Base-by-base conservation (phyloP, 2,113 vertebrate species). In the Spermophilus dauricus region DNA sequence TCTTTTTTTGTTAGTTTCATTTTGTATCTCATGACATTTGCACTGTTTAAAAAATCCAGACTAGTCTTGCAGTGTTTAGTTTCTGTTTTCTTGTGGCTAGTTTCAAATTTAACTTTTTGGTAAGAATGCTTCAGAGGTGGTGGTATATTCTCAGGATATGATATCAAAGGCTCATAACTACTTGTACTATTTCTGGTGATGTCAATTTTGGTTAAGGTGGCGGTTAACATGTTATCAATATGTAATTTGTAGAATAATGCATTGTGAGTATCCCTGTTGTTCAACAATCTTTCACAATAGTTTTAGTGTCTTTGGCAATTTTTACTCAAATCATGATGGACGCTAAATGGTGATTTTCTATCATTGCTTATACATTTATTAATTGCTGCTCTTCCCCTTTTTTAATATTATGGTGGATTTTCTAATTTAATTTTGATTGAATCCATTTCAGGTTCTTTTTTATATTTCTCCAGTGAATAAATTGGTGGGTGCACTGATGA, bases 381-480 rank as follows among this genome's bases (percentile, higher is more conserved):
- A 93, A 39, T 34, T 86, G 6, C 58, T 77, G 82, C 0, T 63
- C 42, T 94, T 96, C 13, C 78, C 13, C 8, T 9, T 73, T 87
- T 37, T 34, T 70, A 37, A 24, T 80, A 37, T 67, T 39, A 77
- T 48, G 22, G 26, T 67, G 65, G 76, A 72, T 76, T 83, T 91
- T 83, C 97, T 98, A 72, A 97, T 67, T 89, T 89, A n/a, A 34
- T 92, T 56, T 83, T 58, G 34, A 63, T 89, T 94, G 34, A 85
- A 67, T 97, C 45, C 76, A 34, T 91, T 34, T 95, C 95, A 99
- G 99, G 99, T 99, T 96, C 98, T 99, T 82, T 99, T 99, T 98
- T 99, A 99, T 80, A 99, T 99, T 97, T 99, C 99, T 97, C 99
- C 99, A 77, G 99, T 99, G 97, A 99, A 99, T 98, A 99, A 99